Base-by-base conservation (phyloP, 2,113 vertebrate genomes). In the Argyrosomus japonicus region DNA sequence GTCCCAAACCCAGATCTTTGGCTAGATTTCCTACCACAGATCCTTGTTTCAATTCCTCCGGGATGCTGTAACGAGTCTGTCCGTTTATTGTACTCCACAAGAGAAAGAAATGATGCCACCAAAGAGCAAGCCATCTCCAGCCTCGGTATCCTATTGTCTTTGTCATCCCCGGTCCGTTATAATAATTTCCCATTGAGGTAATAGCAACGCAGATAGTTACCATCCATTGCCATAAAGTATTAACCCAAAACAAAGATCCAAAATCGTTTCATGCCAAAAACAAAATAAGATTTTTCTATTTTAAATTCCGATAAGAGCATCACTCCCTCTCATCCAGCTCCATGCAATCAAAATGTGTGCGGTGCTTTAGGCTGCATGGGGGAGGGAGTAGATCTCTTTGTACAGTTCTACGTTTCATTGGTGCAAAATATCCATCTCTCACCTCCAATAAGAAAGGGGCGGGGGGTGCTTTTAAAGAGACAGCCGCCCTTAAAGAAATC, bases 21-120 rank as follows among this genome's bases (percentile, higher is more conserved):
- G 95, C 95, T 11, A 95, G 70, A 85, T 95, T 94, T 63, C 95
- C 96, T 47, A 97, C 94, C 86, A 95, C 93, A 83, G 94, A 83
- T 0, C 94, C 94, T 67, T 88, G 86, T 15, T 94, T 94, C 36
- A 94, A 87, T 58, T 94, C 95, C 87, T 97, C 95, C 1, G 94
- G 92, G 40, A 95, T 85, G 57, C 87, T 93, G 86, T 95, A 95
- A 61, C 87, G 90, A 89, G 93, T 93, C 88, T 94, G 90, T 79
- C 86, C 92, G 60, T 76, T 50, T 84, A 91, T 90, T 84, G 85
- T 93, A 91, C 57, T 94, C 94, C 93, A 93, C 81, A 90, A 84
- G 27, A 93, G 88, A 68, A 90, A 92, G 60, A 91, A 91, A 81
- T 75, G 15, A 87, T 81, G 40, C 77, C 83, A 91, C 87, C 81